A percentile compares a stretch with the other conserved stretches of the same genome.
These are phyloP conservation scores for Galbula dea DNA, from an alignment of 2,113 vertebrate genomes.

Conservation along the genomic window DNA sequence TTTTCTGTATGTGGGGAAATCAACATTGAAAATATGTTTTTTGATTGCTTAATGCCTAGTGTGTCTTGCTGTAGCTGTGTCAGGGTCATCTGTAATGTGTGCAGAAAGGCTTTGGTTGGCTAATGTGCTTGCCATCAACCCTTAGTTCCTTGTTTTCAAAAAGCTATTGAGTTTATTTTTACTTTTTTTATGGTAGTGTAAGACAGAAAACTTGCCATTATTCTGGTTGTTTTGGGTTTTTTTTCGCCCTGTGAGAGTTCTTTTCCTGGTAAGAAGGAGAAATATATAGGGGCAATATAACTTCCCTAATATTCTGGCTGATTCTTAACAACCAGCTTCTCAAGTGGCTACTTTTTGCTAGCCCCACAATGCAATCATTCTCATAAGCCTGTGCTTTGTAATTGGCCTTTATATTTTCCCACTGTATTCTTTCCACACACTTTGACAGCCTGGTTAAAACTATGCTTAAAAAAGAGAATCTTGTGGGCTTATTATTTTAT, in stretches of 20 bases:
- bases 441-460: neutral
- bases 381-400: neutral
- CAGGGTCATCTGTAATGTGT: neutral
- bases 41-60: neutral
- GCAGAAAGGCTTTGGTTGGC: neutral
- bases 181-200: neutral
- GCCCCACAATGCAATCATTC: neutral
- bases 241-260: neutral
- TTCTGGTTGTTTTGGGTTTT: rapidly evolving
- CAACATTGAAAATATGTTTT: neutral
- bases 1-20: neutral
- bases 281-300: neutral
- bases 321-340: neutral
- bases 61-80: neutral
- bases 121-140: neutral
- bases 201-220: neutral
- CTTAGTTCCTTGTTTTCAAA: neutral
- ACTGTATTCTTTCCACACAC: neutral
- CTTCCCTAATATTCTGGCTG: neutral
- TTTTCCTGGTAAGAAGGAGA: neutral
- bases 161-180: neutral
- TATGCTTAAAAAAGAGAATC: neutral
- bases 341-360: neutral
- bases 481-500: neutral
- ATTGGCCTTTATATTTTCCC: neutral